Evolutionary conservation across 2,888 invertebrate species (phyloP), one percentile per base, ranked within the genome.

Genomic region (Salpingus planirostris): DNA sequence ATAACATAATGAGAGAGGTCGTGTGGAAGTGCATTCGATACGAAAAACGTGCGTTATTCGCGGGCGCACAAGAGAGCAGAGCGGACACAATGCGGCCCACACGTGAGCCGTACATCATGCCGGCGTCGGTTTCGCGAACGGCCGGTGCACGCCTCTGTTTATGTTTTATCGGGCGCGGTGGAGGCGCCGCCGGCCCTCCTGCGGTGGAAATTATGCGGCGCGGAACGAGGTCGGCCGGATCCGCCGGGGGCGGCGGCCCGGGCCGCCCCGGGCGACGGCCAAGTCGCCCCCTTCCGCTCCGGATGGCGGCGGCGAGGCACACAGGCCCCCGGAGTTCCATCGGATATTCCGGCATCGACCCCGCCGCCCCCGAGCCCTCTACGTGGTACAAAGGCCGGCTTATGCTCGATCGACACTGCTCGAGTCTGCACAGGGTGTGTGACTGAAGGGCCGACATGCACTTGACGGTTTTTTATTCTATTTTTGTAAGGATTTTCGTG

Each of bases 191-290:
- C 25, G 47, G 55, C 49, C 35, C 43, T 47, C 46, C 50, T 55
- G n/a, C n/a, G n/a, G n/a, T n/a, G 49, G 49, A 56, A 56, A 56
- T 56, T 55, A 54, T 54, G 53, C 49, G 49, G 50, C 49, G 43
- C 47, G 49, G 40, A 54, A 50, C 49, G 52, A 55, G 53, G 53
- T 55, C 50, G 54, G 49, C 44, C 51, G 54, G 52, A 52, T 54
- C 46, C 34, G 44, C 54, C 49, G 18, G 30, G 32, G 42, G 55
- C 46, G 38, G 33, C 41, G 46, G 49, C 54, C 52, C 42, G 40
- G 38, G 46, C 42, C 38, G 42, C 52, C 42, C 33, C 37, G 27
- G 46, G 54, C 44, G 36, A 48, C 40, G 38, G 36, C 24, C 12
- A 10, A 21, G 14, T 12, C 14, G n/a, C 8, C 10, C 13, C 18